These are phyloP conservation scores for Syrphus vitripennis DNA, from an alignment of 2,888 invertebrate species.

Conservation along the genomic window DNA sequence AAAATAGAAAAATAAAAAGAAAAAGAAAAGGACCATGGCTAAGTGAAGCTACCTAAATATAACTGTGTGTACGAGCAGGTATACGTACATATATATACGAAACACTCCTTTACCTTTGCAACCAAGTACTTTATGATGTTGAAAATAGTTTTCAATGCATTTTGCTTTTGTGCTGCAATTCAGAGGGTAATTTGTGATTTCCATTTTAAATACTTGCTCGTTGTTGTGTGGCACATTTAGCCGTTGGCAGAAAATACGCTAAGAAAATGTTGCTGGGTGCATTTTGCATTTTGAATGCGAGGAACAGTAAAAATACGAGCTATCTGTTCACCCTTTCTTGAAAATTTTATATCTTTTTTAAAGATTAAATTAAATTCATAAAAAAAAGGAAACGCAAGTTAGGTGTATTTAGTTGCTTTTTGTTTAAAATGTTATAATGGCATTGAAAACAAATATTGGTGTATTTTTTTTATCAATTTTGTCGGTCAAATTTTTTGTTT, in stretches of 20 bases:
- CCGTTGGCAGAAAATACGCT: slow-evolving; percentile 9
- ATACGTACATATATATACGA: background rate
- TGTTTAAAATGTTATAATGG: no score
- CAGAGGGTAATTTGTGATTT: slow-evolving; percentile 65
- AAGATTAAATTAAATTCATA: background rate
- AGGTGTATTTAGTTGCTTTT: no score
- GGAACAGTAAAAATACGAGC: background rate
- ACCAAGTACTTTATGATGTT: slow-evolving; percentile 61
- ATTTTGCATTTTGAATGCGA: background rate
- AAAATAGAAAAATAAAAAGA: background rate
- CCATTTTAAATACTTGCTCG: slow-evolving; percentile 54
- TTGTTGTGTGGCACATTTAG: slow-evolving; percentile 36
- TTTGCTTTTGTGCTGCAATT: slow-evolving; percentile 62
- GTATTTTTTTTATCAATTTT: no score
- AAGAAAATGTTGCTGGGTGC: background rate
- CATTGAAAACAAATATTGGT: no score
- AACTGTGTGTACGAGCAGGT: background rate
- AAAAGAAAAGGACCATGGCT: slow-evolving; percentile 32
- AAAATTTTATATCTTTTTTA: background rate
- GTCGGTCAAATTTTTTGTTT: no score
- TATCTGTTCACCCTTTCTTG: background rate
- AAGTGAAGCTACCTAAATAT: slow-evolving; percentile 18
- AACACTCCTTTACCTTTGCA: slow-evolving; percentile 15
- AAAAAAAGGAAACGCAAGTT: background rate
- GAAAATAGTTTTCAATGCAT: slow-evolving; percentile 67